phyloP scores from a whole-genome alignment of 2,113 vertebrate genomes.

The Illadopsis cleaveri region DNA sequence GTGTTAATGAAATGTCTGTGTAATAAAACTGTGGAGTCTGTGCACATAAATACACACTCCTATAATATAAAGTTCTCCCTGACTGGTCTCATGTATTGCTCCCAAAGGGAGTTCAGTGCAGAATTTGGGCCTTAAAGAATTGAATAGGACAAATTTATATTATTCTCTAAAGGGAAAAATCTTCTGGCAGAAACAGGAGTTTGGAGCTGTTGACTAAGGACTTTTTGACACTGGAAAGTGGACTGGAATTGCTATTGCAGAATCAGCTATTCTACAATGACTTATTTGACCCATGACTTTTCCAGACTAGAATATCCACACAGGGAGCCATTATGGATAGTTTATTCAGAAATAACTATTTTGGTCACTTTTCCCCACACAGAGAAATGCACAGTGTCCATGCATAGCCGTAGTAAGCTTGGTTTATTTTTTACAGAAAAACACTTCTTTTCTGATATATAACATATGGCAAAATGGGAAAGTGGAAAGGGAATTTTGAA shows the following conservation, averaged over 20 bases:
- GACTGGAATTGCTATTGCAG: conserved; percentile 37
- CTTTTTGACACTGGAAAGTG: neutral
- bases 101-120: neutral
- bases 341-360: conserved; percentile 1
- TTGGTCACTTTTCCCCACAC: neutral
- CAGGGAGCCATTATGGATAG: neutral
- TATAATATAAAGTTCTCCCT: neutral
- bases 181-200: neutral
- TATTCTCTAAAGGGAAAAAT: neutral
- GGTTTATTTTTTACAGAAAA: neutral
- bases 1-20: neutral
- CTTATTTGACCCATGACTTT: conserved; percentile 6
- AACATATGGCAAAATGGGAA: neutral
- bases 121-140: neutral
- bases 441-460: neutral
- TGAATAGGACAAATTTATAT: neutral
- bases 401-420: neutral
- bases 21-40: neutral
- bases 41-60: neutral
- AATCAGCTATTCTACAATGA: conserved; percentile 7
- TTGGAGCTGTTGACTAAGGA: neutral
- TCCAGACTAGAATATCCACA: neutral
- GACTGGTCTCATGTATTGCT: neutral
- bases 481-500: neutral
- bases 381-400: neutral